phyloP scores from a whole-genome alignment of 2,113 vertebrate species.

The Athene noctua region DNA sequence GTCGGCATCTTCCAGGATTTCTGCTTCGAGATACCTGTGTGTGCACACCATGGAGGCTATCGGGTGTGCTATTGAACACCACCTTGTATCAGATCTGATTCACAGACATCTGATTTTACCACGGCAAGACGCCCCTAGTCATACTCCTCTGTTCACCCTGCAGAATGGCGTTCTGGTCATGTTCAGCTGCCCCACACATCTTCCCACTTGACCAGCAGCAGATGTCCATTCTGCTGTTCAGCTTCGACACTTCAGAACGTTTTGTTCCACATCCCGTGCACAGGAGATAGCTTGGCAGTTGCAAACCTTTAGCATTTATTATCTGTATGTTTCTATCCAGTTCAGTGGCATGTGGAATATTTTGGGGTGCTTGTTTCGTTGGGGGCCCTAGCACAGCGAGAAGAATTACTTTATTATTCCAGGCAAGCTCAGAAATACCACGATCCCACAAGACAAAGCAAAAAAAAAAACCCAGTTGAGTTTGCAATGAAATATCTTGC shows the following conservation, averaged over 20 bases:
- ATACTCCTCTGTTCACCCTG: background rate
- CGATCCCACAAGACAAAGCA: background rate
- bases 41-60: fast-evolving
- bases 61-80: too few species aligned
- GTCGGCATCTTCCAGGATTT: background rate
- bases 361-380: background rate
- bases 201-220: background rate
- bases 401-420: background rate
- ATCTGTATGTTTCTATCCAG: background rate
- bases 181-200: background rate
- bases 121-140: background rate
- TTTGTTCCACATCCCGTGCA: background rate
- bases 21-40: fast-evolving
- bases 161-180: background rate
- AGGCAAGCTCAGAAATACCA: background rate
- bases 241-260: background rate
- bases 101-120: background rate
- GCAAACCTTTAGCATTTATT: background rate
- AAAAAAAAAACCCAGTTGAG: background rate
- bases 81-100: background rate
- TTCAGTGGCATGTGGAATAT: background rate
- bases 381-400: background rate
- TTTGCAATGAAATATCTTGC: background rate
- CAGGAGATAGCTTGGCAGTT: background rate
- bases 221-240: background rate